Conservation (phyloP, 2,888 invertebrate genomes). For the Terebella lapidaria region DNA sequence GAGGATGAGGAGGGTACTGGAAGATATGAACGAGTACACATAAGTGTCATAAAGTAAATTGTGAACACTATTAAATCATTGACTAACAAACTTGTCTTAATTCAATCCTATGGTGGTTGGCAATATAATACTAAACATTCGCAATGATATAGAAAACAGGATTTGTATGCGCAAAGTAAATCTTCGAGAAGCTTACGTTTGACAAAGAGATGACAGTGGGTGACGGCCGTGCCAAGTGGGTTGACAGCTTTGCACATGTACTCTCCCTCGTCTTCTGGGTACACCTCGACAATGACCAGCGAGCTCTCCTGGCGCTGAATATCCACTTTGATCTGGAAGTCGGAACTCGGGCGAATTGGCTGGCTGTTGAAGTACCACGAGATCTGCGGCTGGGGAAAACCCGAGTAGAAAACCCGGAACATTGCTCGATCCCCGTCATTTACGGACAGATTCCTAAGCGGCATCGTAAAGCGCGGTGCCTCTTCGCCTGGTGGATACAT, state of each 20-base stretch:
- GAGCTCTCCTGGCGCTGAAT: conserved; percentile 79
- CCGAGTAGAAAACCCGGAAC: conserved; percentile 40
- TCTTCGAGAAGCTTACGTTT: conserved; percentile 51
- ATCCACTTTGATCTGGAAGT: conserved; percentile 53
- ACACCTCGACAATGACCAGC: conserved; percentile 89
- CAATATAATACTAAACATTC: neutral
- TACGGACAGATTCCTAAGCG: conserved; percentile 69
- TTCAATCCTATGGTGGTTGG: no score
- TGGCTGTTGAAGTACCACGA: conserved; percentile 55
- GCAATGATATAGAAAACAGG: no score
- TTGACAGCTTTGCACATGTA: conserved; percentile 81
- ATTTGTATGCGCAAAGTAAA: no score
- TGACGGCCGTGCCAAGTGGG: conserved; percentile 89
- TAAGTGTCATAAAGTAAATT: no score
- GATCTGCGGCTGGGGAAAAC: conserved; percentile 40
- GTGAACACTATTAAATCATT: no score
- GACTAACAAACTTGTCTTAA: no score
- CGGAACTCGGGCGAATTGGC: conserved; percentile 47
- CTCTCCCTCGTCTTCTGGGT: conserved; percentile 96
- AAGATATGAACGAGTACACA: neutral
- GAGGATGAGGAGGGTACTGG: conserved; percentile 13
- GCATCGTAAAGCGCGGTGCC: conserved; percentile 73
- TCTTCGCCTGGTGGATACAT: conserved; percentile 11
- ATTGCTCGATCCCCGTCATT: conserved; percentile 80
- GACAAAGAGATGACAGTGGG: conserved; percentile 64